Evolutionary conservation across 2,113 vertebrate species (phyloP), one percentile per base, ranked within the genome.

Genomic region (Delphinapterus leucas): DNA sequence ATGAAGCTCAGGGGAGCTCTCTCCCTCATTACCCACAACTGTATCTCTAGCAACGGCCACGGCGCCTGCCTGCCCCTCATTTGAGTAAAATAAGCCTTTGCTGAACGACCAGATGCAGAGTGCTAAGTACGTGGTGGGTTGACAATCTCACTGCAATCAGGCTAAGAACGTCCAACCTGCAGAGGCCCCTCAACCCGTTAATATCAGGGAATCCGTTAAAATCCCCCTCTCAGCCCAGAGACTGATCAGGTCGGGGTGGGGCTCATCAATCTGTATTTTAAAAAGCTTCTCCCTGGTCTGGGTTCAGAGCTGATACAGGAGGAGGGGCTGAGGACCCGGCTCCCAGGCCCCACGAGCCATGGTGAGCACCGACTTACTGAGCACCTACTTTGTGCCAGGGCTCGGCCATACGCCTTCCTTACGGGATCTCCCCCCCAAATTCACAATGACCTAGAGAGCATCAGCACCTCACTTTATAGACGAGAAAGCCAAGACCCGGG

Each of bases 41-140:
- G 25, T 9, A 4, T 3, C 49, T 8, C 36, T 7, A 23, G 85
- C 53, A 44, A 6, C 3, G 15, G 47, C 23, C 23, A 28, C 60
- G 8, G 88, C 4, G 7, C 53, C 20, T 1, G 33, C 38, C 86
- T 25, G 21, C 31, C 21, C 21, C 2, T 6, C 31, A 3, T 7
- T 47, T 0, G 1, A 28, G 6, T 49, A 2, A 49, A 76, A 9
- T 63, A 33, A 8, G 71, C 20, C 60, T 49, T 18, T 65, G 33
- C 0, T 36, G 60, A 36, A 13, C 31, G 17, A 49, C 41, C 55
- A 53, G 60, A 63, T 0, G 2, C 0, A 8, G 2, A 36, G 15
- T 1, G 44, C 11, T 20, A 10, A 55, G 36, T 21, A 31, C 61
- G 14, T 28, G 44, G 20, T 0, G n/a, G 17, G 31, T 26, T 31